A percentile compares a stretch with the other conserved stretches of the same genome.
These are phyloP conservation scores for Cerastis rubricosa DNA, from an alignment of 2,888 invertebrate species.

Conservation along the genomic window DNA sequence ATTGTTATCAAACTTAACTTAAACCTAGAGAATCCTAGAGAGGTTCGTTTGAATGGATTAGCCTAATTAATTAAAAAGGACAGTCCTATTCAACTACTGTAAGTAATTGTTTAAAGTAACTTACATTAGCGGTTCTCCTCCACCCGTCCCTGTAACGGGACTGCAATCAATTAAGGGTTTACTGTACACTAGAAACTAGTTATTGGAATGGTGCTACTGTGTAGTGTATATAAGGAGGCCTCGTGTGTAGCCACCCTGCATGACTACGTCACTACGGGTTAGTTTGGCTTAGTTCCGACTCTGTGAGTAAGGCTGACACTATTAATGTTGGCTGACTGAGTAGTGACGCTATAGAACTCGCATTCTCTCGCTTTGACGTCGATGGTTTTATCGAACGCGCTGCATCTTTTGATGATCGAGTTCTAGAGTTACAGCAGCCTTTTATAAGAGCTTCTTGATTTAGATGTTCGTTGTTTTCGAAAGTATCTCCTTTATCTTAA, in stretches of 20 bases:
- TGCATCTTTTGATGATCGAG: conserved; percentile 32
- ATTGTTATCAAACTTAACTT: conserved; percentile 34
- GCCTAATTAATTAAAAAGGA: conserved; percentile 52
- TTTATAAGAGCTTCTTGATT: conserved; percentile 6
- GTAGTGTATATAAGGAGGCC: conserved; percentile 55
- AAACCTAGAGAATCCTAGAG: conserved; percentile 32
- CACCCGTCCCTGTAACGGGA: conserved; percentile 33
- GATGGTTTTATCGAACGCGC: conserved; percentile 34
- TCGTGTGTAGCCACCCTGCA: conserved; percentile 55
- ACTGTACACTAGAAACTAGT: conserved; percentile 64
- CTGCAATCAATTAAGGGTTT: conserved; percentile 75
- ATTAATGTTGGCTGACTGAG: conserved; percentile 63
- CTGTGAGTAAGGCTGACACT: conserved; percentile 67
- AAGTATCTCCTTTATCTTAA: neutral
- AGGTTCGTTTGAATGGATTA: conserved; percentile 45
- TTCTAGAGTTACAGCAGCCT: conserved; percentile 11
- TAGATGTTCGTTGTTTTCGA: conserved; percentile 12
- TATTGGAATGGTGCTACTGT: conserved; percentile 65
- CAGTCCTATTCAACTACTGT: conserved; percentile 42
- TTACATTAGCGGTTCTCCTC: conserved; percentile 63
- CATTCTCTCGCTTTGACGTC: conserved; percentile 44
- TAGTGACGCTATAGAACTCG: conserved; percentile 54
- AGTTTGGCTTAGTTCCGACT: conserved; percentile 71
- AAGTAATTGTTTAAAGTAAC: conserved; percentile 64
- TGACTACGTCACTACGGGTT: conserved; percentile 53